These are phyloP conservation scores for Austrofundulus limnaeus DNA, from an alignment of 2,113 vertebrate species.

Conservation along the genomic window DNA sequence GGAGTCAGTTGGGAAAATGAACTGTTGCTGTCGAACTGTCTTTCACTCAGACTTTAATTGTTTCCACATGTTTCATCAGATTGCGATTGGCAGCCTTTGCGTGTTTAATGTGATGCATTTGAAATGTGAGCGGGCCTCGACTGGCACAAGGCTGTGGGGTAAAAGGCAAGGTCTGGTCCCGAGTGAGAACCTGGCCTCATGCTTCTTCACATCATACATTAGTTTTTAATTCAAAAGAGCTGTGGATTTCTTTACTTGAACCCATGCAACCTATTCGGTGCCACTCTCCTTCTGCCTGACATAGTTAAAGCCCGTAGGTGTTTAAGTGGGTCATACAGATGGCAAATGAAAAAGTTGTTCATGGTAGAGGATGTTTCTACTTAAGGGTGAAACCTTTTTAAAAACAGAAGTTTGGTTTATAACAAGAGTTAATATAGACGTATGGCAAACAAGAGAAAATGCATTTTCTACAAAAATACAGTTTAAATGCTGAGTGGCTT, in stretches of 20 bases:
- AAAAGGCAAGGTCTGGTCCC: conserved; percentile 40
- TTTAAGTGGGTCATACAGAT: conserved; percentile 26
- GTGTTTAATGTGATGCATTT: conserved; percentile 50
- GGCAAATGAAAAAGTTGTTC: conserved; percentile 26
- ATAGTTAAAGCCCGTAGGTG: conserved; percentile 3
- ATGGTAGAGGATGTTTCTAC: conserved; percentile 4
- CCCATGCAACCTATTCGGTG: neutral
- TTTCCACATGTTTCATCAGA: conserved; percentile 75
- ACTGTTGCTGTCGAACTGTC: conserved; percentile 58
- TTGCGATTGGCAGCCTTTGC: conserved; percentile 49
- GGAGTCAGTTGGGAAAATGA: conserved; percentile 38
- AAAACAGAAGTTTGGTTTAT: conserved; percentile 17
- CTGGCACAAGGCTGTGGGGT: conserved; percentile 45
- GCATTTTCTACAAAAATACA: no score
- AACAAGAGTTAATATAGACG: neutral
- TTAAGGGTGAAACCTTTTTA: conserved; percentile 7
- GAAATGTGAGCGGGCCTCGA: conserved; percentile 44
- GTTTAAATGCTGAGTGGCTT: no score
- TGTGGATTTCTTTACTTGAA: conserved; percentile 33
- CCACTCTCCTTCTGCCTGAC: neutral
- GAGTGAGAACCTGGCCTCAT: conserved; percentile 8
- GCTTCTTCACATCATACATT: conserved; percentile 10
- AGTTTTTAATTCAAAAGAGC: conserved; percentile 46
- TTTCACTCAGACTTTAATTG: conserved; percentile 62
- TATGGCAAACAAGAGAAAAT: no score